Conservation (phyloP, 2,888 invertebrate genomes). For the Synergus japonicus region DNA sequence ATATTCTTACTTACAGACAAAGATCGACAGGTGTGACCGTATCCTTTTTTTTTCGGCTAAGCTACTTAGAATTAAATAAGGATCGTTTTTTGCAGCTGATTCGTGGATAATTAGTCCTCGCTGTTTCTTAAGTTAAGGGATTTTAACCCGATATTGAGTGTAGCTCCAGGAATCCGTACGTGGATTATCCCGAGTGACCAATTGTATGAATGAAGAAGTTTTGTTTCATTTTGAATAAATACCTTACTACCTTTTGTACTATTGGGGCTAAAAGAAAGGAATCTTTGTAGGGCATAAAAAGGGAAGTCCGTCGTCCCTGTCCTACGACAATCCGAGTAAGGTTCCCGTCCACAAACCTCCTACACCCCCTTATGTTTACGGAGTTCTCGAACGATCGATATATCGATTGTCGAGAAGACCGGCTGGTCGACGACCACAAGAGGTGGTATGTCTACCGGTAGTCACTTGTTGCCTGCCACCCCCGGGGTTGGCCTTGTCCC, state of each 20-base stretch:
- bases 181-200: not conserved
- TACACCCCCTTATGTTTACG: constrained; percentile 55
- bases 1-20: constrained; percentile 12
- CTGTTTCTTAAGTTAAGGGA: not conserved
- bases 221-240: constrained; percentile 21
- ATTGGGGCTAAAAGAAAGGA: not conserved
- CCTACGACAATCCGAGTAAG: constrained; percentile 73
- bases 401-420: constrained; percentile 69
- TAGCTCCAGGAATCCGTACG: not conserved
- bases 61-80: constrained; percentile 25
- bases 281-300: constrained; percentile 59
- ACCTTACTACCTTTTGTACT: not conserved
- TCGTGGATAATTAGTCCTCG: constrained; percentile 3
- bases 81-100: constrained; percentile 11
- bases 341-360: constrained; percentile 41
- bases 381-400: constrained; percentile 68
- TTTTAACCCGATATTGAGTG: not conserved
- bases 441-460: constrained; percentile 65
- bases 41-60: not conserved
- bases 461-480: constrained; percentile 73
- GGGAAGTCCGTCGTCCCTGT: constrained; percentile 69
- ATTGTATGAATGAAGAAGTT: constrained; percentile 33
- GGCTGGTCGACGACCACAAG: constrained; percentile 70
- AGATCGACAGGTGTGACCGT: constrained; percentile 20
- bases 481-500: constrained; percentile 61